Base-by-base conservation (phyloP, 1,140 invertebrate species). In the Yoshiicerus persimilis region DNA sequence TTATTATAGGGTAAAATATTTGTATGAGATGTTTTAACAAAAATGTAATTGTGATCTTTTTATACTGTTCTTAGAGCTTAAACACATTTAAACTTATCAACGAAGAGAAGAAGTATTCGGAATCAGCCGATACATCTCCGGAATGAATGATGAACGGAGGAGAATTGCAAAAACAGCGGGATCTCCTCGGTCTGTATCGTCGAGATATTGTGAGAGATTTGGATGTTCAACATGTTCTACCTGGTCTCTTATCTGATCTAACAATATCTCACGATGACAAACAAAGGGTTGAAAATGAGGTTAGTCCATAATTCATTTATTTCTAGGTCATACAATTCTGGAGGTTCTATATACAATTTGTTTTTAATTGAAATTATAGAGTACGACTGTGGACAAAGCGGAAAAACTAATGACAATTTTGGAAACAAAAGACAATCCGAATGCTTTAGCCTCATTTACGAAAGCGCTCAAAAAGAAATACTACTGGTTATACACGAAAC, bases 401-500 rank as follows among this genome's bases (percentile, higher is more conserved):
- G 64, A 39, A 2, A 87, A 85, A 27, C 56, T 90, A 27, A 32
- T 90, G 5, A 36, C 83, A 5, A 86, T 90, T 36, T 66, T 90
- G 64, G 66, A 84, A 39, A 23, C 80, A 56, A 87, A 86, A 38
- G 85, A 64, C 25, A 85, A 89, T 56, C 23, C 8, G 9, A 66
- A 90, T 8, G 90, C 92, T 0, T 93, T 92, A 90, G 91, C 93
- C 30, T 91, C 90, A 20, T 94, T 94, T 91, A 92, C 93, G 13
- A 92, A 93, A 89, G 92, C 92, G 62, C 90, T 94, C 23, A 91
- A 92, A 30, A 93, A 93, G 36, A 92, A 93, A 87, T 94, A 94
- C 91, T 89, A 92, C 38, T 94, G 94, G 94, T 86, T 94, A 39
- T 93, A 92, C 91, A 91, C 93, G 86, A 93, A 93, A 87, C 88